These are phyloP conservation scores for Tromatobia lineatoria DNA, from an alignment of 2,888 invertebrate species.

Conservation along the genomic window DNA sequence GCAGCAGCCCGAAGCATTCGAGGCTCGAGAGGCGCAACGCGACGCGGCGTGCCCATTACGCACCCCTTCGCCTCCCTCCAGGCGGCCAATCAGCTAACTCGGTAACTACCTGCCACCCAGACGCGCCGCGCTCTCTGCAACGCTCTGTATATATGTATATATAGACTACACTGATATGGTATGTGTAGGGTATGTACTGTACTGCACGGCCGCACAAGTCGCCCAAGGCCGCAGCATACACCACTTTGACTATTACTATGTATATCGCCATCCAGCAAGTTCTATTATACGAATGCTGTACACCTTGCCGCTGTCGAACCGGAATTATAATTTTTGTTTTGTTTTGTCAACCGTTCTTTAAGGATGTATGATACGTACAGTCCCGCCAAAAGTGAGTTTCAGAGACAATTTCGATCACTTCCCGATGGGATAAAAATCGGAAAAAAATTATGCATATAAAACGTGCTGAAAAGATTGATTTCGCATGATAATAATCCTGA, in stretches of 20 bases:
- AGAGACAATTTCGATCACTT: too few relatives aligned
- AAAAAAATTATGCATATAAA: too few relatives aligned
- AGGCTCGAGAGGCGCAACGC: slow-evolving; percentile 52
- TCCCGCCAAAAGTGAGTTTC: too few relatives aligned
- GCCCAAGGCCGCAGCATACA: slow-evolving; percentile 63
- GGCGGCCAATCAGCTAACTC: slow-evolving; percentile 84
- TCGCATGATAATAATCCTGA: too few relatives aligned
- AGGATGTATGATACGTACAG: too few relatives aligned
- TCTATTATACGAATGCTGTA: slow-evolving; percentile 19
- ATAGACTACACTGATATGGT: not conserved
- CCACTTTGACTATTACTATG: slow-evolving; percentile 19
- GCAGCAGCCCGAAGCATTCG: slow-evolving; percentile 63
- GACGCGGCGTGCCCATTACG: slow-evolving; percentile 71
- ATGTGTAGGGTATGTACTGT: slow-evolving; percentile 25
- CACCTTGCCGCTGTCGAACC: slow-evolving; percentile 6
- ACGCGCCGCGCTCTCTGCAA: slow-evolving; percentile 69
- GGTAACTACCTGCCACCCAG: slow-evolving; percentile 80
- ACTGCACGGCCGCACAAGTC: slow-evolving; percentile 62
- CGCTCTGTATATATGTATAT: slow-evolving; percentile 4
- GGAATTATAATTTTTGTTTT: not conserved
- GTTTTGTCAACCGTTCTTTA: not conserved
- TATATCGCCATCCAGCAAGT: slow-evolving; percentile 24
- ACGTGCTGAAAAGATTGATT: too few relatives aligned
- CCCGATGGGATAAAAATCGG: too few relatives aligned
- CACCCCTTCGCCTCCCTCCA: slow-evolving; percentile 78